A percentile compares a stretch with the other conserved stretches of the same genome.
Evolutionary conservation across 2,113 vertebrate species (phyloP).

Genomic region (Aythya baeri): DNA sequence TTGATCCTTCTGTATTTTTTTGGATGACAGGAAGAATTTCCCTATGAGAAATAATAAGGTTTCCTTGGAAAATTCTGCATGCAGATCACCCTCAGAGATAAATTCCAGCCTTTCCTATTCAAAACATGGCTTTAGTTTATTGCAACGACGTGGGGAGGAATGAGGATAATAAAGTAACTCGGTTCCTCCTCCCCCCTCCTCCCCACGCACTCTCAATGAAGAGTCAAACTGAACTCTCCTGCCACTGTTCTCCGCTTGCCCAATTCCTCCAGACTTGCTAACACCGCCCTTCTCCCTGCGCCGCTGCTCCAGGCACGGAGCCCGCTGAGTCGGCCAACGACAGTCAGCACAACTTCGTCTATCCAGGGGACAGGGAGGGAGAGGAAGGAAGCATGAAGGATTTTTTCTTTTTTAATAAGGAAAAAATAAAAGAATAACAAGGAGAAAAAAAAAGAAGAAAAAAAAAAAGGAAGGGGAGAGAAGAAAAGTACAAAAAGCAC

Average conservation of each 20-base stretch:
- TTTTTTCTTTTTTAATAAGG: too few relatives aligned
- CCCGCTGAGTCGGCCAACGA: background rate
- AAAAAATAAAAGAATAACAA: background rate
- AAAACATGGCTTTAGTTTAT: conserved; percentile 19
- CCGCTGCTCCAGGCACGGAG: background rate
- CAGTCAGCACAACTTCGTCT: background rate
- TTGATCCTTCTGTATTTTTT: conserved; percentile 16
- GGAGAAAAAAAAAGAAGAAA: background rate
- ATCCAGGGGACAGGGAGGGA: background rate
- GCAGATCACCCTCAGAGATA: conserved; percentile 9
- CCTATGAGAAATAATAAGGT: conserved; percentile 5
- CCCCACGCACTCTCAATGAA: background rate
- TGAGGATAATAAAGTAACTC: conserved; percentile 36
- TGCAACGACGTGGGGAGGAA: conserved; percentile 20
- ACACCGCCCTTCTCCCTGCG: background rate
- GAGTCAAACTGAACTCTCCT: background rate
- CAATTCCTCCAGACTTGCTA: background rate
- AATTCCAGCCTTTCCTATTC: conserved; percentile 34
- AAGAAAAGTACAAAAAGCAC: background rate
- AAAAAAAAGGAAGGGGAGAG: fast-evolving
- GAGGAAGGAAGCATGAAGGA: background rate
- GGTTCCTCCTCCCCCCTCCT: conserved; percentile 50
- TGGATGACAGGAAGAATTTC: background rate
- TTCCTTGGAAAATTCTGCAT: conserved; percentile 26
- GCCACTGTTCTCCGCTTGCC: background rate